phyloP scores from a whole-genome alignment of 1,140 invertebrate species.

The Micrasema longulum region DNA sequence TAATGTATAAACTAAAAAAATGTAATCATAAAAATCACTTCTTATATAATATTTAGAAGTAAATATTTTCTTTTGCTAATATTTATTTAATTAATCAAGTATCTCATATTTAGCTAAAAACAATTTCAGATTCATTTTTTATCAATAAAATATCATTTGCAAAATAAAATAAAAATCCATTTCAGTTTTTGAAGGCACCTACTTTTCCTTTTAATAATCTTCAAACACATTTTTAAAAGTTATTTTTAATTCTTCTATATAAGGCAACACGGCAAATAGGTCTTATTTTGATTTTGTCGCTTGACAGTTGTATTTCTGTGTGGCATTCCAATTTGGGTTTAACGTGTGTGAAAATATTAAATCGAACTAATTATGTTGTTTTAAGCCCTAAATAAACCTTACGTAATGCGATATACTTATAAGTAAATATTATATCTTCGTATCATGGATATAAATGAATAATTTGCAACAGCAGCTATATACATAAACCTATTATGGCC shows the following conservation, averaged over 20 bases:
- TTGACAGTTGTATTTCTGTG: conserved; percentile 38
- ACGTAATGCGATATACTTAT: neutral
- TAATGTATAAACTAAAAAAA: too few relatives aligned
- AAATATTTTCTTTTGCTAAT: too few relatives aligned
- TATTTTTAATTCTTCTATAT: conserved; percentile 24
- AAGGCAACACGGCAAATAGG: conserved; percentile 24
- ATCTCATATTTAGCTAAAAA: too few relatives aligned
- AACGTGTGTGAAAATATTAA: conserved; percentile 10
- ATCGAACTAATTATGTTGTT: neutral
- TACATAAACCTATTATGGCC: conserved; percentile 35
- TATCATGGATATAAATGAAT: neutral
- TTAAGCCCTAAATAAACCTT: neutral
- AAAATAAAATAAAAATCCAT: too few relatives aligned
- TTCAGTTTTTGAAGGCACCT: too few relatives aligned
- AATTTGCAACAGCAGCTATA: conserved; percentile 8
- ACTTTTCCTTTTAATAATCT: too few relatives aligned
- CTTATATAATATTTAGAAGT: too few relatives aligned
- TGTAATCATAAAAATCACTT: too few relatives aligned
- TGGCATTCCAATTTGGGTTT: conserved; percentile 15
- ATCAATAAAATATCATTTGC: too few relatives aligned
- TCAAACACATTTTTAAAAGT: too few relatives aligned
- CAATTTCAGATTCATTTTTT: too few relatives aligned
- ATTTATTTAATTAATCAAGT: too few relatives aligned
- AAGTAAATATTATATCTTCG: neutral
- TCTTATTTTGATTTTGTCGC: conserved; percentile 34